A percentile compares a stretch with the other conserved stretches of the same genome.
phyloP scores from a whole-genome alignment of 1,140 invertebrate genomes.

The Drosophila albomicans region DNA sequence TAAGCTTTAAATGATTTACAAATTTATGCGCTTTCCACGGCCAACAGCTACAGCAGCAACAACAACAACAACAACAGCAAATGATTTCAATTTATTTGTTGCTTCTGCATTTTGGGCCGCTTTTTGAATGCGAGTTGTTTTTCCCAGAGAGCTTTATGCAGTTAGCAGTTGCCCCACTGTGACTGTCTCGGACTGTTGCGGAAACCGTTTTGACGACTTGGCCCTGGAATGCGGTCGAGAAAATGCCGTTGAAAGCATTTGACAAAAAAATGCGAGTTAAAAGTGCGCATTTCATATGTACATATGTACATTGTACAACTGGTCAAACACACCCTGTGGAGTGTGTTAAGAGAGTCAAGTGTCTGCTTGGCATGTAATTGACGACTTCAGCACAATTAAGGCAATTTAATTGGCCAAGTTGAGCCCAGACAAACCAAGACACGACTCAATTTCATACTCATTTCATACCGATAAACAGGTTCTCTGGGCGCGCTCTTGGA shows the following conservation, averaged over 20 bases:
- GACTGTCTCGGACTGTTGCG: slow-evolving; percentile 2
- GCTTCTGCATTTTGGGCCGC: background rate
- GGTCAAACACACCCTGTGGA: slow-evolving; percentile 37
- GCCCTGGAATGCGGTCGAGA: slow-evolving; percentile 42
- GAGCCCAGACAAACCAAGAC: background rate
- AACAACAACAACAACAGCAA: slow-evolving; percentile 31
- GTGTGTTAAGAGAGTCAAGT: slow-evolving; percentile 34
- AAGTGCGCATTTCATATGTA: background rate
- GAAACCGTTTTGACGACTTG: slow-evolving; percentile 14
- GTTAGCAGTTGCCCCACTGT: slow-evolving; percentile 6
- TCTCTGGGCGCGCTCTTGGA: slow-evolving; percentile 8
- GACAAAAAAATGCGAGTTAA: slow-evolving; percentile 28
- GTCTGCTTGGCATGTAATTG: slow-evolving; percentile 37
- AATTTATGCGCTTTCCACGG: slow-evolving; percentile 71
- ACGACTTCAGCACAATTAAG: slow-evolving; percentile 41
- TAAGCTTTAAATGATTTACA: slow-evolving; percentile 63
- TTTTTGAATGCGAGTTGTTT: slow-evolving; percentile 12
- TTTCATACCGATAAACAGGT: slow-evolving; percentile 41
- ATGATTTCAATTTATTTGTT: slow-evolving; percentile 60
- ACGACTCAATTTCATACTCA: slow-evolving; percentile 23
- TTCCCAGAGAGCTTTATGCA: slow-evolving; percentile 36
- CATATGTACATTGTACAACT: background rate
- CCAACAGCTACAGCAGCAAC: background rate
- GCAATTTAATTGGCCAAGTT: slow-evolving; percentile 33
- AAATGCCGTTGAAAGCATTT: slow-evolving; percentile 40